Base-by-base conservation (phyloP, 2,888 invertebrate species). In the Aphelenchoides bicaudatus region DNA sequence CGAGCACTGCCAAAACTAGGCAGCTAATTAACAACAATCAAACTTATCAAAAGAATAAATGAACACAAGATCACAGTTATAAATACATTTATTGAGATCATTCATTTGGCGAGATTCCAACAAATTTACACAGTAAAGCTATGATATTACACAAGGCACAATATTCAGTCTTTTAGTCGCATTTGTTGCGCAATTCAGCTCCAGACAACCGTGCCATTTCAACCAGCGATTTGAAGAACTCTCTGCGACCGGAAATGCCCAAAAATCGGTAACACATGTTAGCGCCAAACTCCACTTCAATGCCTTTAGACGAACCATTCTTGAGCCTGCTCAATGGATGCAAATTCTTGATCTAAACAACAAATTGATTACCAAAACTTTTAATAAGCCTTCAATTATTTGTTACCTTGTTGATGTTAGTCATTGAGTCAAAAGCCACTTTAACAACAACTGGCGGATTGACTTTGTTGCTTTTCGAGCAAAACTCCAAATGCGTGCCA, bases 181-280 rank as follows among this genome's bases (percentile, higher is more conserved):
- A n/a, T n/a, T n/a, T n/a, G n/a, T n/a, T n/a, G n/a, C n/a, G n/a
- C 16, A 61, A 38, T 30, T 62, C 62, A 6, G 66, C 59, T 34
- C 59, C 65, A n/a, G 65, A 38, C 27, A 63, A 46, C 25, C 66
- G 31, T 4, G 63, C 65, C n/a, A 54, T 65, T 39, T 67, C 54
- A 23, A 54, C 30, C 8, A 67, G 66, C 16, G 43, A 39, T 27
- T 64, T 54, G 47, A 53, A 65, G 58, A 65, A 68, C 21, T 68
- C 63, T 30, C 67, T 61, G 23, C 65, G 43, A 21, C 62, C 51
- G 37, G 58, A 43, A 23, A 66, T 58, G 34, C 73, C 72, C 25
- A 68, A 61, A 55, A 73, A 70, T 31, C 67, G 68, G n/a, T 72
- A 53, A 25, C 72, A 67, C 56, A 71, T 72, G 16, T 65, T 60